These are phyloP conservation scores for Drosophila peninsularis DNA, from an alignment of 2,888 invertebrate species.

Conservation along the genomic window DNA sequence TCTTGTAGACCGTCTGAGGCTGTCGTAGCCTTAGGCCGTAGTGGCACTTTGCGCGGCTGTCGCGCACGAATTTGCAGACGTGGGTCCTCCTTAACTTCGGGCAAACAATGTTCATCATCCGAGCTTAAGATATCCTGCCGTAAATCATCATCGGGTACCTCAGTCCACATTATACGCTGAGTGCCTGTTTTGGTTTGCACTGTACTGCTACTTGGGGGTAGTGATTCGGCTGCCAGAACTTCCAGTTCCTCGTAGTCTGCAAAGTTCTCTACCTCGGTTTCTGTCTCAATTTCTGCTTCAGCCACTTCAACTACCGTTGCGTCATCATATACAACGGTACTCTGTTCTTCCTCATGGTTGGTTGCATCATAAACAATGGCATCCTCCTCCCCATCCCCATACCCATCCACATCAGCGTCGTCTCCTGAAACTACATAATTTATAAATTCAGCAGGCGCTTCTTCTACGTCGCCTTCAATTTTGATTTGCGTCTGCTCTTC, in stretches of 20 bases:
- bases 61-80: conserved; percentile 34
- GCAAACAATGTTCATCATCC: conserved; percentile 48
- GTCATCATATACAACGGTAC: conserved; percentile 34
- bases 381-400: conserved; percentile 41
- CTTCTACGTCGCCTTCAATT: conserved; percentile 36
- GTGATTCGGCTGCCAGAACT: conserved; percentile 37
- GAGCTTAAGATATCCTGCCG: conserved; percentile 46
- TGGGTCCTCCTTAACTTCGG: conserved; percentile 31
- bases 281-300: conserved; percentile 54
- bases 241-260: conserved; percentile 61
- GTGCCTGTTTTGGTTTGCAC: conserved; percentile 1
- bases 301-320: conserved; percentile 33
- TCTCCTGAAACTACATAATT: conserved; percentile 59
- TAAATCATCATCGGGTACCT: conserved; percentile 30
- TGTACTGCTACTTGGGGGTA: not conserved
- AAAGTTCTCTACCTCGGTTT: conserved; percentile 61
- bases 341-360: conserved; percentile 38
- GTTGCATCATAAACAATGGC: conserved; percentile 47
- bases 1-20: conserved; percentile 7
- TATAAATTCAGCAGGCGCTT: conserved; percentile 34
- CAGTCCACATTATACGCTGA: conserved; percentile 20
- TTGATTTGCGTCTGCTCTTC: conserved; percentile 56
- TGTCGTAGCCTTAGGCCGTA: conserved; percentile 13
- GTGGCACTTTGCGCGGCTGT: conserved; percentile 42
- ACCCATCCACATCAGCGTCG: conserved; percentile 57